Base-by-base conservation (phyloP, 92 coral and sea anemone genomes). In the Galaxea fascicularis region DNA sequence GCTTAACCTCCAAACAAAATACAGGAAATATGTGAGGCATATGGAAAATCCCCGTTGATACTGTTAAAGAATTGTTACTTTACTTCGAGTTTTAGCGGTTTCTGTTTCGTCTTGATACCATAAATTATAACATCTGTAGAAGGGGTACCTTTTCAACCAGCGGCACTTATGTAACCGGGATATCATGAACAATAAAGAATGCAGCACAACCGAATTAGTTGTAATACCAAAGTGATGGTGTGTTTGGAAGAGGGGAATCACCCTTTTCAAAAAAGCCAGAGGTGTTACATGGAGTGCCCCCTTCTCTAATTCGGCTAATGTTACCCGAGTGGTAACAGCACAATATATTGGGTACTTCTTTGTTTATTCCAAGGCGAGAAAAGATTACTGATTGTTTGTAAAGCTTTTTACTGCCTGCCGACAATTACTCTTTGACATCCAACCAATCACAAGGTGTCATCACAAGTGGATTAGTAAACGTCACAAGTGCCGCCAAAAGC, bases 401-500 rank as follows among this genome's bases (percentile, higher is more conserved):
- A 87, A 92, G 92, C 92, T 66, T 91, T 85, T 82, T 83, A 83
- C 88, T 89, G 97, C 97, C 86, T 80, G 89, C 93, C 84, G 92
- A 67, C 93, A 86, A 91, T 94, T 94, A 94, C 80, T 82, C 89
- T 87, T 69, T 88, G 89, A 62, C 87, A 80, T 65, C 85, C 87
- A 71, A 62, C 98, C 98, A 94, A 94, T 94, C 98, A 94, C 68
- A 66, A 78, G 85, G 86, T 86, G 88, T 80, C 74, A 92, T 79
- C 94, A 86, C 92, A 78, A 86, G 90, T 87, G 81, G 89, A 91
- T 87, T 86, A 92, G 90, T 87, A 91, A 83, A 92, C 94, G 95
- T 94, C 98, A 94, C 84, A 76, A 91, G 87, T 92, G 90, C 95
- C 78, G 92, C 94, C 93, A 90, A 79, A 76, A 94, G 90, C 98